Base-by-base conservation (phyloP, 2,888 invertebrate genomes). In the Euclidia mi region DNA sequence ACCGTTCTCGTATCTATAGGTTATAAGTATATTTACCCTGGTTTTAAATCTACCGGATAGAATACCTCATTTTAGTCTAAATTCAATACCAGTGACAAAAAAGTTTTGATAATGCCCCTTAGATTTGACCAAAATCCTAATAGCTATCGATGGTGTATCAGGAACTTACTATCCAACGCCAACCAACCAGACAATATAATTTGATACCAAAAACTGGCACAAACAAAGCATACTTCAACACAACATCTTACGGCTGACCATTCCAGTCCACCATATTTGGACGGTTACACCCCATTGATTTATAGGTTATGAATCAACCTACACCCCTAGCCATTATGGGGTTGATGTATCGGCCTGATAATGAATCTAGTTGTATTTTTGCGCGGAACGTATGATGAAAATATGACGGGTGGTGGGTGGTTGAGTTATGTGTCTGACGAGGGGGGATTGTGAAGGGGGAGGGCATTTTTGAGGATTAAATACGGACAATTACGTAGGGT, bases 241-340 rank as follows among this genome's bases (percentile, higher is more conserved):
- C 49, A 63, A 42, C 52, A 56, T 75, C 72, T 71, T 71, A 71
- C 55, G 48, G 72, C 67, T 65, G 72, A 75, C 77, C 72, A 61
- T 71, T 42, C 53, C 57, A 79, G 84, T 67, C 70, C 65, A 58
- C 90, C 91, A 91, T 92, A 92, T 92, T 92, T 89, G 90, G 88
- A 87, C 92, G 91, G 92, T 93, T 92, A 93, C 90, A 71, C 76
- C 84, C 79, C 89, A 93, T 94, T 94, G 94, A 94, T 94, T 94
- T 94, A 94, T 94, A 79, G 93, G 91, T 92, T 92, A 94, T 93
- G 92, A 94, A 94, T 94, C 94, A 92, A 87, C 89, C 89, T 80
- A 60, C 68, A 71, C 70, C 76, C 72, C 65, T 56, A 52, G 77
- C 88, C 85, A 88, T 89, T 87, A 88, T 81, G 67, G 76, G 70